Conservation (phyloP, 2,113 vertebrate species). For the Brachypodius melanocephalos region DNA sequence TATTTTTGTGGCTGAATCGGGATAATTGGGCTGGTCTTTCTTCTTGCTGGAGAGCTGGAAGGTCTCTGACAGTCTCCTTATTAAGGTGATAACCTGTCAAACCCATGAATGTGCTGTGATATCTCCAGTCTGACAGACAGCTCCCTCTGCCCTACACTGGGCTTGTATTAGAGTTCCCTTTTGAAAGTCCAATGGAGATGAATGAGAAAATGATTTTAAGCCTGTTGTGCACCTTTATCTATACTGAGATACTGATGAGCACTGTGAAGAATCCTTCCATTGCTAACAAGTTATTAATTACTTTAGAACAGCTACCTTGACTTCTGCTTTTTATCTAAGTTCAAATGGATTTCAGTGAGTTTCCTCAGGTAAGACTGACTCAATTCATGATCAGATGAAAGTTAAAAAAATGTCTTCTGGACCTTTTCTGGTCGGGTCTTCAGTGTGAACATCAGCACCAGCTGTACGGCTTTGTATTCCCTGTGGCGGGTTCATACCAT, state of each 20-base stretch:
- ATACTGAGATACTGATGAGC: background rate
- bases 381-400: background rate
- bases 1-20: background rate
- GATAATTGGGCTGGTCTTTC: background rate
- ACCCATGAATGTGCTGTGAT: background rate
- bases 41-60: background rate
- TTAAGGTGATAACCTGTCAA: constrained; percentile 20
- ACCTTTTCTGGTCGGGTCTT: background rate
- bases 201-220: background rate
- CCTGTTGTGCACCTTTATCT: background rate
- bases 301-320: background rate
- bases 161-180: background rate
- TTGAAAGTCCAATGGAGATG: background rate
- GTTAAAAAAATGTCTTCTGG: background rate
- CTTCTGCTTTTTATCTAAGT: background rate
- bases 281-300: background rate
- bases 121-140: background rate
- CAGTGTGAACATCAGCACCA: background rate
- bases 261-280: background rate
- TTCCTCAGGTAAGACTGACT: background rate
- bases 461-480: background rate
- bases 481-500: background rate
- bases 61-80: background rate
- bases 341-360: background rate
- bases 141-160: background rate